Evolutionary conservation across 2,888 invertebrate genomes (phyloP).

Genomic region (Tachina lurida): DNA sequence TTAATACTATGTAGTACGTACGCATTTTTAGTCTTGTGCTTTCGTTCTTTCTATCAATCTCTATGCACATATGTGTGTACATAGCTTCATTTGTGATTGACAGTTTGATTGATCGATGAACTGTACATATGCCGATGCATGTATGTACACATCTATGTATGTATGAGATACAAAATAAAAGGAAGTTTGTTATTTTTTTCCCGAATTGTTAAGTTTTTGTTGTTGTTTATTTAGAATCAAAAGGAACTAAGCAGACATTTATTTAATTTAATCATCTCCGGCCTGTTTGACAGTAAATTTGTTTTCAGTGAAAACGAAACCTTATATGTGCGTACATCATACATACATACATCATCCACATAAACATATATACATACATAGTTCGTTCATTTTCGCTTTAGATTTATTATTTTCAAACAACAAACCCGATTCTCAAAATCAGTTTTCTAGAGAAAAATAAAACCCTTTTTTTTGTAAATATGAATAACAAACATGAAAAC

Average conservation of each 20-base stretch:
- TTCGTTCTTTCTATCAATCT: constrained; percentile 41
- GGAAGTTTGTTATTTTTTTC: neutral
- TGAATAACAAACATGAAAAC: constrained; percentile 48
- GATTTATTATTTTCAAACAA: neutral
- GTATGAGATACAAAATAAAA: constrained; percentile 14
- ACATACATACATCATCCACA: neutral
- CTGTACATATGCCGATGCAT: neutral
- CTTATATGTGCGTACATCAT: neutral
- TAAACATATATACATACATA: neutral
- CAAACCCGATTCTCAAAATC: constrained; percentile 10
- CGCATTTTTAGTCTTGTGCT: constrained; percentile 12
- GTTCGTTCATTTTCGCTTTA: neutral
- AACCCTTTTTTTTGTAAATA: constrained; percentile 53
- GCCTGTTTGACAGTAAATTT: constrained; percentile 20
- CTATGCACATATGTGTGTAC: constrained; percentile 5
- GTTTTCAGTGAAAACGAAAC: constrained; percentile 51
- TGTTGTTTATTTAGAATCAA: constrained; percentile 26
- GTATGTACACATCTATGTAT: no score
- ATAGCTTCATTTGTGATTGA: constrained; percentile 63
- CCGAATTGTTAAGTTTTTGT: constrained; percentile 13
- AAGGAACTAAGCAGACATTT: constrained; percentile 37
- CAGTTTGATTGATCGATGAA: constrained; percentile 60
- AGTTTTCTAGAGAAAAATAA: constrained; percentile 49
- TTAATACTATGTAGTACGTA: constrained; percentile 31
- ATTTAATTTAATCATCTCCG: constrained; percentile 42